Conservation (phyloP, 2,797 vertebrate genomes). For the Oryzias dopingdopingensis region DNA sequence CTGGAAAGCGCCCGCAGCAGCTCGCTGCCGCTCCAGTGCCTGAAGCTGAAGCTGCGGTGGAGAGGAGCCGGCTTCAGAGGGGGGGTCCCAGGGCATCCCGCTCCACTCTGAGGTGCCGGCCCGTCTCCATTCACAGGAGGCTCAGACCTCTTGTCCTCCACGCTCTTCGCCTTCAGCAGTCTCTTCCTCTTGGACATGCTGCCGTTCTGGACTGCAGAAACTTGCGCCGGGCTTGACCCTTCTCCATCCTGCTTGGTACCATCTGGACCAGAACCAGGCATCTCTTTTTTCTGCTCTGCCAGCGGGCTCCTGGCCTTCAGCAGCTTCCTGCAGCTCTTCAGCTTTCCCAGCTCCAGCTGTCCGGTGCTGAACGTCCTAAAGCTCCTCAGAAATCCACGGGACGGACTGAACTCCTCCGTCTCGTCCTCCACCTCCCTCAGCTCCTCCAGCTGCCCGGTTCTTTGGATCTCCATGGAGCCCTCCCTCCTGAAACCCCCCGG, state of each 20-base stretch:
- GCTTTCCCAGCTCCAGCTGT: conserved; percentile 86
- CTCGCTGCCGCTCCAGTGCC: conserved; percentile 84
- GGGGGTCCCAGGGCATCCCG: background rate
- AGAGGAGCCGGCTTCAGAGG: conserved; percentile 70
- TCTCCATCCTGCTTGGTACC: too few relatives aligned
- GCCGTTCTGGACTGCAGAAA: conserved; percentile 20
- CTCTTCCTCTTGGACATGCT: conserved; percentile 25
- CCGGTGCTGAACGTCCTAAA: conserved; percentile 91
- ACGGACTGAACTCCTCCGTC: conserved; percentile 58
- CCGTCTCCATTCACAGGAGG: too few relatives aligned
- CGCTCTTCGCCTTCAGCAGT: conserved; percentile 65
- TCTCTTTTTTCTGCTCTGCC: conserved; percentile 3
- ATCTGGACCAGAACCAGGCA: too few relatives aligned
- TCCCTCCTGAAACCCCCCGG: conserved; percentile 51
- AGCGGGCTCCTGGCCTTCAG: conserved; percentile 28
- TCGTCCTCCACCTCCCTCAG: conserved; percentile 79
- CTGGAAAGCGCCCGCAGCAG: conserved; percentile 70
- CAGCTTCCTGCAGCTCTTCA: conserved; percentile 66
- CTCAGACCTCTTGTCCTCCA: conserved; percentile 53
- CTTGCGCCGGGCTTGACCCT: too few relatives aligned
- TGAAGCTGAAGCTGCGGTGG: conserved; percentile 89
- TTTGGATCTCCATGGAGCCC: conserved; percentile 27
- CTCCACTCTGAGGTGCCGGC: too few relatives aligned
- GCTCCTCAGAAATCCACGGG: conserved; percentile 74
- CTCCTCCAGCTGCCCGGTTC: conserved; percentile 67